Conservation (phyloP, 2,888 invertebrate species). For the Erebia aethiops region DNA sequence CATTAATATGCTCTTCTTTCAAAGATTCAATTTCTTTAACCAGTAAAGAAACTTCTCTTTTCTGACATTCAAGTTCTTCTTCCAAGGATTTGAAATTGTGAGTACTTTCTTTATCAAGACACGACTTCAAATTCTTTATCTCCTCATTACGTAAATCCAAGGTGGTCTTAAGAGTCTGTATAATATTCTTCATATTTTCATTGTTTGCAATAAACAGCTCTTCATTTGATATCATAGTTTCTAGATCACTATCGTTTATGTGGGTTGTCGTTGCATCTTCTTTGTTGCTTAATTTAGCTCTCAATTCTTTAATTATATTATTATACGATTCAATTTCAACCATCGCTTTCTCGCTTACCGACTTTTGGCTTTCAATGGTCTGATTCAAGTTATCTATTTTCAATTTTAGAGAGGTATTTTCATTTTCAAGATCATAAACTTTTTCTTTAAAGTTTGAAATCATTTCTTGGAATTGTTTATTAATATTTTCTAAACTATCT, state of each 20-base stretch:
- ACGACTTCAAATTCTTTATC: constrained; percentile 55
- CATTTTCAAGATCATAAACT: constrained; percentile 53
- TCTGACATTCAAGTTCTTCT: constrained; percentile 50
- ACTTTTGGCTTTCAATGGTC: constrained; percentile 60
- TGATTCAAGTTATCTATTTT: constrained; percentile 60
- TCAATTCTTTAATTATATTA: constrained; percentile 60
- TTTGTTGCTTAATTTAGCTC: constrained; percentile 57
- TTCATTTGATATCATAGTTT: constrained; percentile 65
- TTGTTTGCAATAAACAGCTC: constrained; percentile 66
- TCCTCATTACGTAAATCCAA: constrained; percentile 60
- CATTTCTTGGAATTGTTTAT: constrained; percentile 52
- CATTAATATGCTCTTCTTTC: constrained; percentile 48
- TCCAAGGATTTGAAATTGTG: constrained; percentile 32
- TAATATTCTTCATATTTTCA: constrained; percentile 69
- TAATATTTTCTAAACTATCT: constrained; percentile 56
- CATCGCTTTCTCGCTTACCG: constrained; percentile 51
- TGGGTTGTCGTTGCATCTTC: constrained; percentile 46
- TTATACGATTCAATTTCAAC: constrained; percentile 64
- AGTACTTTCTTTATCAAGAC: constrained; percentile 34
- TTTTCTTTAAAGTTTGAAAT: constrained; percentile 55
- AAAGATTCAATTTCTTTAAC: constrained; percentile 48
- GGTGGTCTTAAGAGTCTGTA: constrained; percentile 59
- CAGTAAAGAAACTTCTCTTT: constrained; percentile 49
- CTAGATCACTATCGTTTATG: constrained; percentile 54
- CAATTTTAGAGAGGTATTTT: constrained; percentile 58